Conservation (phyloP, 2,888 invertebrate genomes). For the Nebria salina region DNA sequence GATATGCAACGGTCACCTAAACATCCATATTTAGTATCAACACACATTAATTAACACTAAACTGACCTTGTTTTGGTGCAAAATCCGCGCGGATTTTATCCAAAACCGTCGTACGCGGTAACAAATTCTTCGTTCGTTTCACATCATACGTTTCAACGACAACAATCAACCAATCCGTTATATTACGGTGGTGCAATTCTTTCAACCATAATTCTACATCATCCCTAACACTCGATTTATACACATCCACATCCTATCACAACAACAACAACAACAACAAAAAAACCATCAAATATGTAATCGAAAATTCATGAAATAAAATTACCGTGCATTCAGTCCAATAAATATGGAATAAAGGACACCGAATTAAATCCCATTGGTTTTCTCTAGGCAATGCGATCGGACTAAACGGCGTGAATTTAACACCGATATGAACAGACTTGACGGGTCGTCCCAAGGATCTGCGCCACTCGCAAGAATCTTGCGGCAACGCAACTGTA, state of each 20-base stretch:
- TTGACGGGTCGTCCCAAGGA: slow-evolving; percentile 88
- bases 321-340: slow-evolving; percentile 92
- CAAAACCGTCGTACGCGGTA: slow-evolving; percentile 91
- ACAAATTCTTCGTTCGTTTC: slow-evolving; percentile 88
- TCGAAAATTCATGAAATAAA: neutral
- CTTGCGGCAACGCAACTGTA: slow-evolving; percentile 82
- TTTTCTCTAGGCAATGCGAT: slow-evolving; percentile 77
- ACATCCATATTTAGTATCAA: slow-evolving; percentile 5
- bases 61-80: slow-evolving; percentile 82
- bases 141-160: slow-evolving; percentile 92
- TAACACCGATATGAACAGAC: slow-evolving; percentile 83
- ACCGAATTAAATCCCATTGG: slow-evolving; percentile 82
- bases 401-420: slow-evolving; percentile 82
- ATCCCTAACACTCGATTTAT: slow-evolving; percentile 87
- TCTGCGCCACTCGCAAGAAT: slow-evolving; percentile 91
- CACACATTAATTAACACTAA: too few species aligned
- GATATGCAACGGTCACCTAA: slow-evolving; percentile 82
- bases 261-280: too few species aligned
- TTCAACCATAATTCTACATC: slow-evolving; percentile 91
- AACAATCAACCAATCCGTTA: slow-evolving; percentile 93
- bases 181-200: slow-evolving; percentile 76
- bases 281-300: neutral
- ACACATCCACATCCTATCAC: slow-evolving; percentile 87
- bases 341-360: slow-evolving; percentile 92
- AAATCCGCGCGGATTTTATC: slow-evolving; percentile 96